These are phyloP conservation scores for Hystrix cristata DNA, from an alignment of 2,113 vertebrate genomes.

Conservation along the genomic window DNA sequence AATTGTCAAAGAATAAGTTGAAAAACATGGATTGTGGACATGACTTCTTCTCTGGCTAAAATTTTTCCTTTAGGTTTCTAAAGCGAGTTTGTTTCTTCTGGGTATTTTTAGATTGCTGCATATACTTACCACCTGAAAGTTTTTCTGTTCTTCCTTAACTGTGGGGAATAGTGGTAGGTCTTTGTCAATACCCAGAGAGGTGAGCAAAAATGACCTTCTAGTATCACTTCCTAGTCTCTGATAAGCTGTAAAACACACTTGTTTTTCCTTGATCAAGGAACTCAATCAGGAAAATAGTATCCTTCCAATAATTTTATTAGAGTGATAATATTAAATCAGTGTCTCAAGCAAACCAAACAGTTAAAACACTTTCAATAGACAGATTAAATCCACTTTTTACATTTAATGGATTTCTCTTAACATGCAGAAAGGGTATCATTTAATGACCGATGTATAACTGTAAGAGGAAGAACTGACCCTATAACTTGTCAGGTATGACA, in stretches of 20 bases:
- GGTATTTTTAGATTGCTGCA: not conserved
- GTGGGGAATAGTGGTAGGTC: not conserved
- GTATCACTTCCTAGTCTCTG: constrained; percentile 1
- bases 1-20: not conserved
- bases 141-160: not conserved
- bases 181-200: not conserved
- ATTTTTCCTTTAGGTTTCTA: not conserved
- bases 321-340: not conserved
- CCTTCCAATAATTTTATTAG: not conserved
- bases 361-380: constrained; percentile 13
- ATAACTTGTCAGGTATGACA: not conserved
- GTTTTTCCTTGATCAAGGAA: not conserved
- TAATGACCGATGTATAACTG: not conserved
- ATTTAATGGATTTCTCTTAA: not conserved
- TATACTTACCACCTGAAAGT: not conserved
- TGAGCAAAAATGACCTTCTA: constrained; percentile 25
- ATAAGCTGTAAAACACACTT: not conserved
- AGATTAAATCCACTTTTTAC: not conserved
- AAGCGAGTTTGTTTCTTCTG: not conserved
- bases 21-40: not conserved
- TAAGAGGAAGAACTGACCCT: constrained; percentile 5
- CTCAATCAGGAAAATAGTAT: constrained; percentile 11
- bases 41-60: not conserved
- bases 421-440: not conserved
- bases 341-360: not conserved